Evolutionary conservation across 2,888 invertebrate species (phyloP).

Genomic region (Willowsia nigromaculata): DNA sequence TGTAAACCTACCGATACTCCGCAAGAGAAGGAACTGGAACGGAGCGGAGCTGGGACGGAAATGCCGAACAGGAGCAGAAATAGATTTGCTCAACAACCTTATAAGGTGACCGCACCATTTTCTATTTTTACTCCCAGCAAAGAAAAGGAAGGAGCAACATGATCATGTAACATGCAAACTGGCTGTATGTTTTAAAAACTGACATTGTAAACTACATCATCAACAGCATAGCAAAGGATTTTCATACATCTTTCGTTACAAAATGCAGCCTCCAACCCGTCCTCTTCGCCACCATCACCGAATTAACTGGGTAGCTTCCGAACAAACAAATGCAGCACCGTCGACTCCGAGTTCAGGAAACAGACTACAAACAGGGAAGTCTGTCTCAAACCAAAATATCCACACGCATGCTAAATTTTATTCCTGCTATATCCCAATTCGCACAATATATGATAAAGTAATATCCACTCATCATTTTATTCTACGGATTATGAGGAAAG

Average conservation of each 20-base stretch:
- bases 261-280: not conserved
- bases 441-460: not conserved
- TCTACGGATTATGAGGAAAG: too few relatives aligned
- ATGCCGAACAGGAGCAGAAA: constrained; percentile 76
- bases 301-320: not conserved
- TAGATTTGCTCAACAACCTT: constrained; percentile 77
- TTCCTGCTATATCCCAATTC: not conserved
- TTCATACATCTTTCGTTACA: not conserved
- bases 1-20: constrained; percentile 77
- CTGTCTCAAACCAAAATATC: not conserved
- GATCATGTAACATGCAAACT: not conserved
- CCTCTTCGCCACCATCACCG: not conserved
- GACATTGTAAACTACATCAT: too few relatives aligned
- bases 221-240: not conserved
- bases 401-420: not conserved
- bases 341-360: constrained; percentile 25
- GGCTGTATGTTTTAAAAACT: too few relatives aligned
- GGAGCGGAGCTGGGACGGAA: constrained; percentile 77
- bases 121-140: constrained; percentile 78
- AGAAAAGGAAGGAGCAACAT: not conserved
- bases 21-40: constrained; percentile 78
- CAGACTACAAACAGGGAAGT: constrained; percentile 8
- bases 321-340: not conserved
- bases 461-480: not conserved
- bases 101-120: constrained; percentile 77